These are phyloP conservation scores for Cottus gobio DNA, from an alignment of 2,113 vertebrate species.

Conservation along the genomic window DNA sequence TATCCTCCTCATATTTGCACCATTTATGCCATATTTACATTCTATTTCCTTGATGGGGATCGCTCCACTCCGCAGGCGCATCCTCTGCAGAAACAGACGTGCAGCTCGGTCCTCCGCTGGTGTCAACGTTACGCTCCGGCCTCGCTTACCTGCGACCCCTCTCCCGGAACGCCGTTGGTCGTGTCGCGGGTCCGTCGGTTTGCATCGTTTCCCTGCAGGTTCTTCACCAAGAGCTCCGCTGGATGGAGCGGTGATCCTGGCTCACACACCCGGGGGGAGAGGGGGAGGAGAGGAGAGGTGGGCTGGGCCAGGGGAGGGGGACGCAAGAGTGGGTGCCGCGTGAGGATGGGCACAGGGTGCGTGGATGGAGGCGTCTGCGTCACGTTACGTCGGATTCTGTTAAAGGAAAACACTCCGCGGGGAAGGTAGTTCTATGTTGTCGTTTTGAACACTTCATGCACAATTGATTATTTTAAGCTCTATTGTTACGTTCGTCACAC, in stretches of 20 bases:
- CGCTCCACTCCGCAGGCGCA: constrained; percentile 11
- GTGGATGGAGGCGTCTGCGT: constrained; percentile 64
- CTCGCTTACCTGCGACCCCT: constrained; percentile 66
- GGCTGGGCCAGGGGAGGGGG: constrained; percentile 21
- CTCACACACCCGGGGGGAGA: constrained; percentile 43
- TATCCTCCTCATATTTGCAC: not conserved
- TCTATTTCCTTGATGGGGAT: constrained; percentile 12
- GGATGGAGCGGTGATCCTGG: constrained; percentile 59
- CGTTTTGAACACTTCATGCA: too few species aligned
- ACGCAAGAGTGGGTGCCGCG: constrained; percentile 35
- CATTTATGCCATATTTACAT: constrained; percentile 14
- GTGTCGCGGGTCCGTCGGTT: constrained; percentile 37
- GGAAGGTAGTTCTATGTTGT: not conserved
- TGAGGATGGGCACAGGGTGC: constrained; percentile 40
- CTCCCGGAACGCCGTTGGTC: not conserved
- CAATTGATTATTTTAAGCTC: too few species aligned
- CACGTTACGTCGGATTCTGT: constrained; percentile 63
- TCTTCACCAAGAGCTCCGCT: constrained; percentile 57
- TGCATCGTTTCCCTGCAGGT: constrained; percentile 23
- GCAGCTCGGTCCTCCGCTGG: not conserved
- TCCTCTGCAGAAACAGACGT: not conserved
- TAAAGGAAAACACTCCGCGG: constrained; percentile 67
- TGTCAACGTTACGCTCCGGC: too few species aligned
- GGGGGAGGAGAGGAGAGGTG: not conserved
- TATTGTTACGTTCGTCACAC: too few species aligned